phyloP scores from a whole-genome alignment of 2,888 invertebrate genomes.

The Leptothorax acervorum region DNA sequence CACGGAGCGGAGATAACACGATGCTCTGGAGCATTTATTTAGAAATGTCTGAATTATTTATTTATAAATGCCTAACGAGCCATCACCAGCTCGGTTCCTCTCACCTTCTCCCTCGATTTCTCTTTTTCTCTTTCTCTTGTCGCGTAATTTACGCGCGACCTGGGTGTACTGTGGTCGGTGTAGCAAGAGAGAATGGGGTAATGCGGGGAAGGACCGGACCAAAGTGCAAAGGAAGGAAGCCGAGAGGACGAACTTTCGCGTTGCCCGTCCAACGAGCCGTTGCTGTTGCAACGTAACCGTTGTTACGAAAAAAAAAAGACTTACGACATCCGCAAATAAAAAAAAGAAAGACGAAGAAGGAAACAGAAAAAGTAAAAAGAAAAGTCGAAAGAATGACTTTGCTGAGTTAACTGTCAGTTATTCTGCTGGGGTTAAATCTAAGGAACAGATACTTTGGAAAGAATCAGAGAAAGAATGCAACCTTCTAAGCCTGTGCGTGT shows the following conservation, averaged over 20 bases:
- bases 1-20: constrained; percentile 25
- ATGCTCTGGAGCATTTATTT: constrained; percentile 70
- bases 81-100: constrained; percentile 62
- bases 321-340: constrained; percentile 28
- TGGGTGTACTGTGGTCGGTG: constrained; percentile 58
- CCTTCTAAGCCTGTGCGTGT: background rate
- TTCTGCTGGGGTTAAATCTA: constrained; percentile 4
- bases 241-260: constrained; percentile 66
- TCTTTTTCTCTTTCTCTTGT: constrained; percentile 50
- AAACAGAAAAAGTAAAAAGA: constrained; percentile 32
- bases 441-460: constrained; percentile 7
- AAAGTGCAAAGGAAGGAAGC: constrained; percentile 59
- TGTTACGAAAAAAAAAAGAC: constrained; percentile 49
- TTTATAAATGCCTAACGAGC: constrained; percentile 78
- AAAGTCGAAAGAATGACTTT: constrained; percentile 48
- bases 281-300: constrained; percentile 45
- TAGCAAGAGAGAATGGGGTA: constrained; percentile 31
- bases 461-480: background rate
- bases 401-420: constrained; percentile 42
- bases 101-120: constrained; percentile 23
- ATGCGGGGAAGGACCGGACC: constrained; percentile 37
- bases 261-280: constrained; percentile 60
- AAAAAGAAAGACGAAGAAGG: constrained; percentile 34
- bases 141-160: constrained; percentile 72
- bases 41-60: constrained; percentile 77